These are phyloP conservation scores for Macquaria ambigua DNA, from an alignment of 2,113 vertebrate species.

Conservation along the genomic window DNA sequence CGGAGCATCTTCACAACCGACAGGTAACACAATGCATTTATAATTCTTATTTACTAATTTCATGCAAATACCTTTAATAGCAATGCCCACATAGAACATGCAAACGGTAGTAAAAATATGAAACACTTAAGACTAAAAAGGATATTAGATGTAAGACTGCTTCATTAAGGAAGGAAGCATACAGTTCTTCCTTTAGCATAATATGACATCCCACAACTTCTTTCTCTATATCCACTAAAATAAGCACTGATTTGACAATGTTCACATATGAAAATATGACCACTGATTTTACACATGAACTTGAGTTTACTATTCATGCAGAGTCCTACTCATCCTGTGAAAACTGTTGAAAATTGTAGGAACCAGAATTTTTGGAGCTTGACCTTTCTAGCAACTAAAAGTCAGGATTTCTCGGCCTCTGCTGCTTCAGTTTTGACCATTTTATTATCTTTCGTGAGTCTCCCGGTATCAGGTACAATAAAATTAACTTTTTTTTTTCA, in stretches of 20 bases:
- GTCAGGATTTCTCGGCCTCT: neutral
- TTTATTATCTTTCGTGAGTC: too few species aligned
- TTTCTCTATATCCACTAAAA: too few species aligned
- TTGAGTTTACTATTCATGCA: neutral
- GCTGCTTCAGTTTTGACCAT: too few species aligned
- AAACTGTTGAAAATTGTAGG: neutral
- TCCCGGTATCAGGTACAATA: too few species aligned
- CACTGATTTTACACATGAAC: neutral
- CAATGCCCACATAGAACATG: neutral
- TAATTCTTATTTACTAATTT: neutral
- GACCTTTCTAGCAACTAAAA: neutral
- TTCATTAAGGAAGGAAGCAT: neutral
- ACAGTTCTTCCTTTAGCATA: neutral
- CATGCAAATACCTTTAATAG: neutral
- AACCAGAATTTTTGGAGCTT: neutral
- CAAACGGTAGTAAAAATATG: neutral
- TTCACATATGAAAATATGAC: neutral
- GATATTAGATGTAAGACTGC: neutral
- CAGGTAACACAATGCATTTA: conserved; percentile 81
- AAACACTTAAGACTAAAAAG: neutral
- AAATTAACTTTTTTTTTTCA: too few species aligned
- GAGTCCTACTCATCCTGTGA: neutral
- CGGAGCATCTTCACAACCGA: conserved; percentile 89
- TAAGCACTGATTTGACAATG: neutral
- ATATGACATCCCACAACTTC: neutral